Evolutionary conservation across 1,140 invertebrate genomes (phyloP).

Genomic region (Lordiphosa stackelbergi): DNA sequence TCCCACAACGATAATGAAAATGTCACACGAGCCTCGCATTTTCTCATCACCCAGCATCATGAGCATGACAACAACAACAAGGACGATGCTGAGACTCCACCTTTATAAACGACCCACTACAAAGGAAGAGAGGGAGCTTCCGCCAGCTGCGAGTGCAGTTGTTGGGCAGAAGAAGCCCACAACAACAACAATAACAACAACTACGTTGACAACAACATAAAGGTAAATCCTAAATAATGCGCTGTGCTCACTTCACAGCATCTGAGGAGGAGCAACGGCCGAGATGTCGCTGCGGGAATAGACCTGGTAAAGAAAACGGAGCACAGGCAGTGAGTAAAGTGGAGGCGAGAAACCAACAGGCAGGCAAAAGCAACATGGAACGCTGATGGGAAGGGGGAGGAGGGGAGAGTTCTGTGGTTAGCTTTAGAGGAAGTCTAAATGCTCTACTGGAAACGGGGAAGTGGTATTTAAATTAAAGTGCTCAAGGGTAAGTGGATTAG

Average conservation of each 20-base stretch:
- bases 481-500: too few species aligned
- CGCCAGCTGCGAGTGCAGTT: conserved; percentile 36
- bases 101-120: conserved; percentile 51
- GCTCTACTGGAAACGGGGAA: conserved; percentile 12
- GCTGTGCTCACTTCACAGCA: conserved; percentile 61
- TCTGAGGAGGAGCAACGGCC: conserved; percentile 25
- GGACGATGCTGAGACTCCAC: conserved; percentile 23
- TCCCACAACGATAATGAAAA: conserved; percentile 75
- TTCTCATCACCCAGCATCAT: conserved; percentile 66
- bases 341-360: background rate
- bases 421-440: conserved; percentile 3
- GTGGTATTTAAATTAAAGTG: too few species aligned
- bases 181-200: conserved; percentile 35
- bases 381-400: background rate
- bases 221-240: conserved; percentile 76
- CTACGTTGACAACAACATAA: conserved; percentile 69
- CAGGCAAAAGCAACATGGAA: background rate
- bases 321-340: background rate
- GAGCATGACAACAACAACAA: conserved; percentile 40
- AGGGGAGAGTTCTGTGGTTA: background rate
- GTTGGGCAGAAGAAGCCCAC: conserved; percentile 34
- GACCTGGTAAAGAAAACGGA: conserved; percentile 4
- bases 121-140: conserved; percentile 15
- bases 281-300: conserved; percentile 45
- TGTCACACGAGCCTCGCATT: conserved; percentile 75